These are phyloP conservation scores for Aquatica leii DNA, from an alignment of 2,888 invertebrate genomes.

Conservation along the genomic window DNA sequence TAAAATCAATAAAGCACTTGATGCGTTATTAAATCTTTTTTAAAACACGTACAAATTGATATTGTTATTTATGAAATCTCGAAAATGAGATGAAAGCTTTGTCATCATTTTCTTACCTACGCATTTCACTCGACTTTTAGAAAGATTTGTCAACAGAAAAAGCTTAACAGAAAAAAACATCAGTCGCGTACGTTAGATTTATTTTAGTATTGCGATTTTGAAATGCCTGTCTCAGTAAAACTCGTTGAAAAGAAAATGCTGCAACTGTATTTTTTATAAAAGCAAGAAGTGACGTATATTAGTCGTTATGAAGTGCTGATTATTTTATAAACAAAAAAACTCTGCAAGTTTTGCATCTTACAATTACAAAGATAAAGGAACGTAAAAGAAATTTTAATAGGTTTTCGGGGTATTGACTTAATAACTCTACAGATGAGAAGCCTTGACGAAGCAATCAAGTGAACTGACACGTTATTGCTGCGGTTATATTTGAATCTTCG, in stretches of 20 bases:
- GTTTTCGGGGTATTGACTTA: constrained; percentile 25
- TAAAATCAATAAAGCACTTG: too few relatives aligned
- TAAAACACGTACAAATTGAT: not conserved
- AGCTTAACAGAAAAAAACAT: constrained; percentile 14
- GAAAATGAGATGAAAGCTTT: constrained; percentile 15
- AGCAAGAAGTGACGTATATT: constrained; percentile 8
- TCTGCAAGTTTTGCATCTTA: constrained; percentile 13
- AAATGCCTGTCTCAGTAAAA: not conserved
- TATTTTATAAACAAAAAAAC: constrained; percentile 15
- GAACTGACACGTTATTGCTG: constrained; percentile 23
- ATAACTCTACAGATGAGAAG: constrained; percentile 25
- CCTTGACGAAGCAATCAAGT: constrained; percentile 27
- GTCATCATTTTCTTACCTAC: constrained; percentile 18
- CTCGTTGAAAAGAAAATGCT: constrained; percentile 11
- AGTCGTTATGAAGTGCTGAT: constrained; percentile 8
- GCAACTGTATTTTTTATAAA: constrained; percentile 9
- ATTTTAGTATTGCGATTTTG: constrained; percentile 14
- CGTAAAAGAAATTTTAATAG: constrained; percentile 30
- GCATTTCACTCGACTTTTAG: constrained; percentile 15
- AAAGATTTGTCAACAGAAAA: constrained; percentile 22
- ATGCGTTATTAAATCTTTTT: too few relatives aligned
- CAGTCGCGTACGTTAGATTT: constrained; percentile 15
- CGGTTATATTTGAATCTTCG: constrained; percentile 19
- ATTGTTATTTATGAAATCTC: not conserved
- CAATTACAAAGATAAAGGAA: constrained; percentile 21